Evolutionary conservation across 2,888 invertebrate genomes (phyloP), one percentile per base, ranked within the genome.

Genomic region (Sminthurinus aureus): DNA sequence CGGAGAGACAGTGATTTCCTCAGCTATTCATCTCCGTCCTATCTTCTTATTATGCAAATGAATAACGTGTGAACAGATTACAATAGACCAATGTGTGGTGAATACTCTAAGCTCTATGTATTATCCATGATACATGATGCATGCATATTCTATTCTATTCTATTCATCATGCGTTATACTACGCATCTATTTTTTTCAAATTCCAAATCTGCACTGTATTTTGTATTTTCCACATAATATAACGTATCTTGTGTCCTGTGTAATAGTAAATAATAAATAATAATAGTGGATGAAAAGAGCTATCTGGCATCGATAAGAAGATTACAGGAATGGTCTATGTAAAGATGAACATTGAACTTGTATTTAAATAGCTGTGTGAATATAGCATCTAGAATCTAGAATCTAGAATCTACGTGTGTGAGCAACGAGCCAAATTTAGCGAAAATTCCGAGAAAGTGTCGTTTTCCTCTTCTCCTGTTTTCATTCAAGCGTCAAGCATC

Each of bases 11-110:
- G 9, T 64, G 64, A 18, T 20, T 67, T 22, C 71, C 24, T 13
- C 22, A 71, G 71, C 26, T 24, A 22, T 71, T 20, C 22, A 13
- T 20, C 22, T 26, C 1, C 24, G 22, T 71, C 24, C 12, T 26
- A 13, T 22, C 69, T 64, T 22, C 26, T 71, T 24, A 71, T 71
- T 71, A 71, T 71, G 71, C 26, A 71, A 71, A 71, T 71, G 71
- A 71, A 26, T 71, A 22, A 71, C 15, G 71, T 71, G 24, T 24
- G 13, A 24, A 69, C 67, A 69, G n/a, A 69, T 38, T 38, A 38
- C 38, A 38, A 38, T 38, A 6, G 38, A 38, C 38, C 64, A 3
- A n/a, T 64, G n/a, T n/a, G 64, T 64, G n/a, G 13, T 18, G n/a
- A 64, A 18, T 64, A 13, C 15, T 64, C 3, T 64, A 58, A 15